Evolutionary conservation across 1,140 invertebrate genomes (phyloP).

Genomic region (Drosophila takahashii): DNA sequence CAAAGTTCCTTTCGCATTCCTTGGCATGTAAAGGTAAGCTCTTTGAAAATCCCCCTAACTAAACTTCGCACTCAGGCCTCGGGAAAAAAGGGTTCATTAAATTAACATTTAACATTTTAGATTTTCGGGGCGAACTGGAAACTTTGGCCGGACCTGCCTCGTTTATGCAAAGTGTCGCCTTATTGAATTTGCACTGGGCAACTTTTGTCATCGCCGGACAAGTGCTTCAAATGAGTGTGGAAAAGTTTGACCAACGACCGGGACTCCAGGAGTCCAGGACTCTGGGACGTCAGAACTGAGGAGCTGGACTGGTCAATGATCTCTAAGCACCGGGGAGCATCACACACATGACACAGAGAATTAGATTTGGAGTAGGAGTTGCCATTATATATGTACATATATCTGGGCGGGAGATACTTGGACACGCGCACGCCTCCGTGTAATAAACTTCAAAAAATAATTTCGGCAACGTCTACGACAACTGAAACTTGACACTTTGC

Average conservation of each 20-base stretch:
- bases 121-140: slow-evolving; percentile 14
- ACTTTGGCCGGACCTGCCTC: slow-evolving; percentile 44
- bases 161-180: slow-evolving; percentile 67
- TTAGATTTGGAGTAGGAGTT: slow-evolving; percentile 16
- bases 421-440: slow-evolving; percentile 48
- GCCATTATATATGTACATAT: slow-evolving; percentile 14
- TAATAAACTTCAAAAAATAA: slow-evolving; percentile 82
- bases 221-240: slow-evolving; percentile 58
- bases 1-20: neutral
- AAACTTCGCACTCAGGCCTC: slow-evolving; percentile 5
- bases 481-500: slow-evolving; percentile 81
- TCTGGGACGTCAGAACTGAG: neutral
- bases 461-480: slow-evolving; percentile 73
- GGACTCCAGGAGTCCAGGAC: neutral
- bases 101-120: slow-evolving; percentile 60
- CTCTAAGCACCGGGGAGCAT: slow-evolving; percentile 24
- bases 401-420: slow-evolving; percentile 35
- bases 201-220: slow-evolving; percentile 58
- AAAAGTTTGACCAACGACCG: slow-evolving; percentile 44
- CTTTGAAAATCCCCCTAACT: slow-evolving; percentile 3
- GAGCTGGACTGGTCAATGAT: slow-evolving; percentile 44
- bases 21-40: neutral
- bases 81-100: slow-evolving; percentile 62
- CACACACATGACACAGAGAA: slow-evolving; percentile 33
- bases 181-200: slow-evolving; percentile 67